phyloP scores from a whole-genome alignment of 2,113 vertebrate genomes.

The Paraplagusia blochii region DNA sequence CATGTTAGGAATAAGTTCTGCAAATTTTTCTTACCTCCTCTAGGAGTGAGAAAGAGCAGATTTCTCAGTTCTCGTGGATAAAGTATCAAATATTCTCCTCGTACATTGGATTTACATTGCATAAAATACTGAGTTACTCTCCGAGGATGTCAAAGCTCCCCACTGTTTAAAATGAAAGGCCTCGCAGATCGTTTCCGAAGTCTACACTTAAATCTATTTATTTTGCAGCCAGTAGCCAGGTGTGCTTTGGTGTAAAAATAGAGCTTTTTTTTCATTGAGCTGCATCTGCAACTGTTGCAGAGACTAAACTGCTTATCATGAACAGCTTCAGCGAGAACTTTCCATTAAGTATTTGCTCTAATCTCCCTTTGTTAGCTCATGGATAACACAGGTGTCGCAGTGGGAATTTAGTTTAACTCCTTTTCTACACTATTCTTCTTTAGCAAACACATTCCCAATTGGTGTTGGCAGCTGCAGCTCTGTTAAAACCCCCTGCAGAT shows the following conservation, averaged over 20 bases:
- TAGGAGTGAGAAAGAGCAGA: too few relatives aligned
- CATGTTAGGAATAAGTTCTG: too few relatives aligned
- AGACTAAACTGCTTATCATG: constrained; percentile 37
- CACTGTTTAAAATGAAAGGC: constrained; percentile 18
- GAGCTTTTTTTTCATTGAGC: constrained; percentile 20
- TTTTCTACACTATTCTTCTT: constrained; percentile 1
- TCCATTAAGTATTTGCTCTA: constrained; percentile 39
- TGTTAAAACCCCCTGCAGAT: constrained; percentile 29
- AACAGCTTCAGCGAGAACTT: constrained; percentile 27
- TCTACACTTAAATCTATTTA: constrained; percentile 16
- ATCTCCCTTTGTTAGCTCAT: constrained; percentile 32
- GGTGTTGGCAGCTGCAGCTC: constrained; percentile 36
- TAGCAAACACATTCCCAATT: not conserved
- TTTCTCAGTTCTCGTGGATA: too few relatives aligned
- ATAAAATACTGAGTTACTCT: too few relatives aligned
- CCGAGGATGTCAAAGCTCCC: not conserved
- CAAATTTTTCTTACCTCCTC: too few relatives aligned
- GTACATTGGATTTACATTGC: too few relatives aligned
- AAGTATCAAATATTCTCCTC: too few relatives aligned
- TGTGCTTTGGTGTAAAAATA: constrained; percentile 42
- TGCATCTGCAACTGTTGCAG: constrained; percentile 16
- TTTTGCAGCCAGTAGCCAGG: constrained; percentile 44
- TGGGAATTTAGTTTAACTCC: constrained; percentile 25
- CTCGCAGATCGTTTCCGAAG: constrained; percentile 21
- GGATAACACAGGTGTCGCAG: constrained; percentile 8